Base-by-base conservation (phyloP, 1,140 invertebrate species). In the Mycetomoellerius zeteki region DNA sequence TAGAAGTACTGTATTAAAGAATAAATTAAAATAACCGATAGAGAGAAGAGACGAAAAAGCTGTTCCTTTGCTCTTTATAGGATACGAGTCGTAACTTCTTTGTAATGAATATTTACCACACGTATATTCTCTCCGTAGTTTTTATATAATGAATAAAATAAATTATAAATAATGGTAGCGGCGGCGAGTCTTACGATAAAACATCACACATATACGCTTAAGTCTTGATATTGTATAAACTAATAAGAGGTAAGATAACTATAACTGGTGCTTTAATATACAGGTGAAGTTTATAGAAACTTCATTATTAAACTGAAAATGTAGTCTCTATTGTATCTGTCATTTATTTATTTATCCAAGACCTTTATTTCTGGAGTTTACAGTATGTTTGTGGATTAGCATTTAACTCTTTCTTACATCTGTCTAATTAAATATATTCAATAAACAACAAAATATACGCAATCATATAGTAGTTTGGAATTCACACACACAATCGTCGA, bases 1-100 rank as follows among this genome's bases (percentile, higher is more conserved):
- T 81, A 92, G 89, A 93, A 88, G 86, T 88, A 92, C 62, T 90
- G 87, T 89, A 82, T 50, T 92, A 87, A 72, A 84, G 62, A 86
- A 91, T 92, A 91, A 92, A 91, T 90, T 86, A 89, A 85, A 50
- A 3, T 76, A 81, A 86, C 50, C 81, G 76, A 86, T 84, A 88
- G 43, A 87, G 30, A 47, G 50, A 73, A 71, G 47, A 71, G 54
- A 86, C 56, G 71, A 24, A n/a, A 72, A 58, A 86, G 60, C 43
- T 86, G n/a, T 87, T 85, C 81, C 73, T 75, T 86, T 72, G 60
- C n/a, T 86, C 64, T 87, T 67, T 86, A 85, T 80, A 84, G 37
- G 54, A 75, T 75, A 75, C 14, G 12, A 65, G 47, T 7, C 30
- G 30, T 60, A 56, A 75, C 27, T 84, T 84, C 80, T 75, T 84